Conservation (phyloP, 2,888 invertebrate genomes). For the Chymomyza procnemis region DNA sequence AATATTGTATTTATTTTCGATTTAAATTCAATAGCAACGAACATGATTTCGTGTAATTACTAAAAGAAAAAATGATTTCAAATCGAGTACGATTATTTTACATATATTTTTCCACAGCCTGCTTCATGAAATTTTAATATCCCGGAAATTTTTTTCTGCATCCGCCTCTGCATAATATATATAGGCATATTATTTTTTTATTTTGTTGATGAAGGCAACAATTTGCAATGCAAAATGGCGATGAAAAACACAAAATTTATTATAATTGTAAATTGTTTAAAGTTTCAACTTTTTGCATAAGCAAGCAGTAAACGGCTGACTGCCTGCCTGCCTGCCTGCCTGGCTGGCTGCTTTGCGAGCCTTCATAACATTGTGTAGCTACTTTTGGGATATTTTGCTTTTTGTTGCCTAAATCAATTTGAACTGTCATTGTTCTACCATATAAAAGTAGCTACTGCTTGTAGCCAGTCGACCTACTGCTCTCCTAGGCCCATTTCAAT, state of each 20-base stretch:
- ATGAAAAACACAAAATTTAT: constrained; percentile 40
- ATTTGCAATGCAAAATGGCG: constrained; percentile 51
- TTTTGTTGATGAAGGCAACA: constrained; percentile 20
- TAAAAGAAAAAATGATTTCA: too few species aligned
- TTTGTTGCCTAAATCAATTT: neutral
- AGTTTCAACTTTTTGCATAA: neutral
- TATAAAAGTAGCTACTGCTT: neutral
- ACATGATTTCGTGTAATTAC: too few species aligned
- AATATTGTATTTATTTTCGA: too few species aligned
- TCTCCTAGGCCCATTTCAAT: constrained; percentile 44
- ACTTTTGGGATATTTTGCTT: neutral
- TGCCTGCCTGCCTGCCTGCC: constrained; percentile 1
- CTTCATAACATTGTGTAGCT: constrained; percentile 4
- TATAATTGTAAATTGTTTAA: constrained; percentile 66
- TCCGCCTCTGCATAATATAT: too few species aligned
- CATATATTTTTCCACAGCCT: too few species aligned
- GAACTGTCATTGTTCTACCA: neutral
- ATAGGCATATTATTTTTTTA: neutral
- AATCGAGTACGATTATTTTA: too few species aligned
- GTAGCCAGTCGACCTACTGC: constrained; percentile 14
- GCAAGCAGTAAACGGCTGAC: constrained; percentile 21
- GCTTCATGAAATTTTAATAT: too few species aligned
- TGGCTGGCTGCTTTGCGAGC: constrained; percentile 6
- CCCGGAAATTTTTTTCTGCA: too few species aligned
- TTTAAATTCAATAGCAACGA: too few species aligned